Base-by-base conservation (phyloP, 2,888 invertebrate species). In the Habroteleia sp. region DNA sequence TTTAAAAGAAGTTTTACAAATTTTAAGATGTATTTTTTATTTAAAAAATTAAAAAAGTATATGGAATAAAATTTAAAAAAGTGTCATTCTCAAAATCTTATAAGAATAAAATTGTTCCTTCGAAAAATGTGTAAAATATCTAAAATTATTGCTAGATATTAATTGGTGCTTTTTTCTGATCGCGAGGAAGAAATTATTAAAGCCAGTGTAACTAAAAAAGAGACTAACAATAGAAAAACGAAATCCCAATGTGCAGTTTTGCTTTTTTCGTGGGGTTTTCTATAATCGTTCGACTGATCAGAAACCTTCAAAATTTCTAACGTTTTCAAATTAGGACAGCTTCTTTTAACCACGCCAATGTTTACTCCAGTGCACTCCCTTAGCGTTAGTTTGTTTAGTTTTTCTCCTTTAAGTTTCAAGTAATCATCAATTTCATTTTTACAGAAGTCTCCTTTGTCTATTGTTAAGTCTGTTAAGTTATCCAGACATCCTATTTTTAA, bases 301-400 rank as follows among this genome's bases (percentile, higher is more conserved):
- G 68, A 58, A 1, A 68, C 27, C 8, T 58, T 56, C 14, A 35
- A n/a, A 14, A 20, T 37, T 16, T 54, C 62, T 14, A 71, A 5
- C 1, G 71, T 48, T 7, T 63, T 63, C 7, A 72, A 41, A 20
- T 72, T 72, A 0, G 62, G 71, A 62, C 71, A 72, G 4, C 20
- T 11, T 5, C 10, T 39, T 1, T 48, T 41, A 23, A 71, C 48
- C 1, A 7, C 27, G 1, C 41, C 48, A 3, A 46, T 25, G 6
- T 63, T 56, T n/a, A 56, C 48, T 1, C 31, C 27, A 0, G 31
- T 48, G 14, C 62, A 62, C 6, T 54, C 62, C 4, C 71, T 62
- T 1, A 71, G 41, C 0, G 71, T 63, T 3, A 71, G 14, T 14
- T 63, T 62, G 7, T 56, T 41, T 10, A 71, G 20, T 1, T 13